Conservation (phyloP, 2,888 invertebrate genomes). For the Drosophila sordidula region DNA sequence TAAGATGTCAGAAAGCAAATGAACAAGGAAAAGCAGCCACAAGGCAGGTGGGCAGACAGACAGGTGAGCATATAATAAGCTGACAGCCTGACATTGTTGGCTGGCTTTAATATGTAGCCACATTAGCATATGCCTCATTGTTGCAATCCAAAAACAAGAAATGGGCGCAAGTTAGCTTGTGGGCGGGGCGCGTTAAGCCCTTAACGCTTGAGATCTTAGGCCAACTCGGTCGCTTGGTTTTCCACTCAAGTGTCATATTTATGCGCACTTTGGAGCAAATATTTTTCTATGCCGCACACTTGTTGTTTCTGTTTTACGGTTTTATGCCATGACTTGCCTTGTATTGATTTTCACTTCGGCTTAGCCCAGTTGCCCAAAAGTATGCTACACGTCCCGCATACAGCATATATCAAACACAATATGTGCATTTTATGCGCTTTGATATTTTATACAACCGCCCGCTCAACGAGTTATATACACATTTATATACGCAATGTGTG, state of each 20-base stretch:
- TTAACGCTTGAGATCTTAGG: conserved; percentile 29
- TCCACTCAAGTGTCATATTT: conserved; percentile 52
- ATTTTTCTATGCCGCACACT: conserved; percentile 28
- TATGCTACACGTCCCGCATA: conserved; percentile 33
- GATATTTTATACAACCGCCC: conserved; percentile 66
- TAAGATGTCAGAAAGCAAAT: background rate
- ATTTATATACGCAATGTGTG: conserved; percentile 6
- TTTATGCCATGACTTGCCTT: conserved; percentile 45
- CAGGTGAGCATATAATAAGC: conserved; percentile 13
- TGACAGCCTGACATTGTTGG: conserved; percentile 20
- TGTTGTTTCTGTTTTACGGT: conserved; percentile 35
- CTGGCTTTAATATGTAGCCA: conserved; percentile 11
- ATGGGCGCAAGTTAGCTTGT: background rate
- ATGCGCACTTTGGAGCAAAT: conserved; percentile 58
- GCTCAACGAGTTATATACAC: conserved; percentile 57
- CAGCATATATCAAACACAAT: conserved; percentile 60
- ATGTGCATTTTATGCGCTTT: conserved; percentile 75
- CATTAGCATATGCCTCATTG: conserved; percentile 20
- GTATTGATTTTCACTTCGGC: conserved; percentile 57
- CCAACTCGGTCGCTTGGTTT: conserved; percentile 19
- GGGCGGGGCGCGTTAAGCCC: conserved; percentile 20
- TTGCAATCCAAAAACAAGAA: background rate
- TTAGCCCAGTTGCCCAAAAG: conserved; percentile 46
- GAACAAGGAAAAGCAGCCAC: conserved; percentile 2
- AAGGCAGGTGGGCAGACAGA: background rate